Evolutionary conservation across 2,113 vertebrate species (phyloP).

Genomic region (Eolophus roseicapilla): DNA sequence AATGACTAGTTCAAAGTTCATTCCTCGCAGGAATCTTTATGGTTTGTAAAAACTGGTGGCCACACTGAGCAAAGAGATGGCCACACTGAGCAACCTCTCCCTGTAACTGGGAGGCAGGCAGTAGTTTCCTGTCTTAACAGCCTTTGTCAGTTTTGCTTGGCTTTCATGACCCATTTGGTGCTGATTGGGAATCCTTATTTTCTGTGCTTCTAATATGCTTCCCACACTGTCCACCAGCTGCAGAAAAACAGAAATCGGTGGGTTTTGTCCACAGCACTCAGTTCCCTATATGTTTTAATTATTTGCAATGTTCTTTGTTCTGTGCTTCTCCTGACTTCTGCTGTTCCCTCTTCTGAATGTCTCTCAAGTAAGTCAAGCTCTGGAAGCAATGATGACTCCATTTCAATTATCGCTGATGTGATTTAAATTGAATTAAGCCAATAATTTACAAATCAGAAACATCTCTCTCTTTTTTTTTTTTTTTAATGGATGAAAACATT

Average conservation of each 20-base stretch:
- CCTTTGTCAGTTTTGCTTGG: background rate
- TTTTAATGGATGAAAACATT: background rate
- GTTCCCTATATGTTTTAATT: background rate
- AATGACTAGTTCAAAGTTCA: background rate
- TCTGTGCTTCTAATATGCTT: background rate
- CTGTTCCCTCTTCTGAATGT: background rate
- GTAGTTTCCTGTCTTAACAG: background rate
- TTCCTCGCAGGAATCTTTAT: background rate
- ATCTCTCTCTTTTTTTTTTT: background rate
- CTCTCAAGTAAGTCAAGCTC: background rate
- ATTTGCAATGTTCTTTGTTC: background rate
- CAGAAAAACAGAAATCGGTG: background rate
- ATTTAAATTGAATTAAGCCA: background rate
- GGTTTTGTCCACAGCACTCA: background rate
- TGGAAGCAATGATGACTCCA: background rate
- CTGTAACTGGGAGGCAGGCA: background rate
- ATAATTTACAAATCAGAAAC: background rate
- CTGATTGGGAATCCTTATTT: background rate
- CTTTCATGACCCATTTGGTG: background rate
- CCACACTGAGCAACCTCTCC: accelerated
- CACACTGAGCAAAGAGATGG: background rate
- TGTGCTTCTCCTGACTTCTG: background rate
- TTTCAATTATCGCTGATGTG: background rate
- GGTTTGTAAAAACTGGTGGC: background rate
- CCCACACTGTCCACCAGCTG: background rate